phyloP scores from a whole-genome alignment of 2,888 invertebrate species.

The Drosophila infuscata region DNA sequence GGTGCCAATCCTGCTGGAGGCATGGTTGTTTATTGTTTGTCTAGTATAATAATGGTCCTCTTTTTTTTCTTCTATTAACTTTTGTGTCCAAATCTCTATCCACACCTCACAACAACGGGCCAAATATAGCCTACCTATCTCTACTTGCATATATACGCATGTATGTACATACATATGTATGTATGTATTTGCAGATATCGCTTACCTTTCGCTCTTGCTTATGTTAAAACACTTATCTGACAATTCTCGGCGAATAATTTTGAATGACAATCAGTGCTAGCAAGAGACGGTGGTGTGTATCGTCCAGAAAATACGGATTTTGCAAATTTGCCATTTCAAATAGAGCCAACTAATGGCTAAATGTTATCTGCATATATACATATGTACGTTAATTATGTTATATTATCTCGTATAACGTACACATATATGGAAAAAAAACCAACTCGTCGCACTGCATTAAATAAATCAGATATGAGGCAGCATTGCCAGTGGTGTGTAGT shows the following conservation, averaged over 20 bases:
- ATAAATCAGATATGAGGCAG: not conserved
- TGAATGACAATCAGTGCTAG: not conserved
- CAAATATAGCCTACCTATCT: not conserved
- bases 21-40: too few relatives aligned
- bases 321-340: not conserved
- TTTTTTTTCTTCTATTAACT: too few relatives aligned
- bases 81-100: too few relatives aligned
- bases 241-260: not conserved
- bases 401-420: too few relatives aligned
- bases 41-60: too few relatives aligned
- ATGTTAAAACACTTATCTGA: not conserved
- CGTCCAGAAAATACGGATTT: not conserved
- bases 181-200: not conserved
- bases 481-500: not conserved
- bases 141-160: not conserved
- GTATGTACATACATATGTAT: too few relatives aligned
- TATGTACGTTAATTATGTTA: too few relatives aligned
- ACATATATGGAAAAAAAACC: too few relatives aligned
- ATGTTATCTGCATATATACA: too few relatives aligned
- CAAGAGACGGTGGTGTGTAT: too few relatives aligned
- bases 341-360: not conserved
- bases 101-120: too few relatives aligned
- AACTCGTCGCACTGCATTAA: not conserved
- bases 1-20: too few relatives aligned
- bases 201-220: not conserved